phyloP scores from a whole-genome alignment of 1,140 invertebrate species.

The Temnothorax curvispinosus region DNA sequence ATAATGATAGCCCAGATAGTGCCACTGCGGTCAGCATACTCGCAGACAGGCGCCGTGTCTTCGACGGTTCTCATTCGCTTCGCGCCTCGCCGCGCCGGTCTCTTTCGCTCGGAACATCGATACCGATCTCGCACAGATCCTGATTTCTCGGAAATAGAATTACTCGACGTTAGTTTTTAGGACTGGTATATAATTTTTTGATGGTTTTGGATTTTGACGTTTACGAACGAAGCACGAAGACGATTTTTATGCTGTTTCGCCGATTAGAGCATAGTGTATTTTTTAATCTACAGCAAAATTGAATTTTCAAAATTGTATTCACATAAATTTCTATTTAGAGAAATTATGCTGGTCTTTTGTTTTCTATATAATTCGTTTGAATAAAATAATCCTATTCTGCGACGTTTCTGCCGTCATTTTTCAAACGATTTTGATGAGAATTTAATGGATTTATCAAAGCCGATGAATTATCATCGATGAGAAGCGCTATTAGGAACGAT shows the following conservation, averaged over 20 bases:
- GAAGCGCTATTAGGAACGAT: constrained; percentile 38
- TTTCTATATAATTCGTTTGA: background rate
- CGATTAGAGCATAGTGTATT: background rate
- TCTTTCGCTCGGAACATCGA: background rate
- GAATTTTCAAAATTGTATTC: background rate
- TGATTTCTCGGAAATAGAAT: constrained; percentile 1
- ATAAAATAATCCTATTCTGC: background rate
- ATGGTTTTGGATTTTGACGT: background rate
- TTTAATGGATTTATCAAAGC: background rate
- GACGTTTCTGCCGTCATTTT: background rate
- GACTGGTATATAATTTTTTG: constrained; percentile 7
- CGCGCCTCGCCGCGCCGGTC: background rate
- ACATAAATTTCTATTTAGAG: background rate
- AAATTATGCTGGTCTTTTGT: background rate
- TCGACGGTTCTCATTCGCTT: constrained; percentile 80
- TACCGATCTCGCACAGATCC: background rate
- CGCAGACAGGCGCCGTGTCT: constrained; percentile 82
- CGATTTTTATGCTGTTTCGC: background rate
- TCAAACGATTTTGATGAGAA: background rate
- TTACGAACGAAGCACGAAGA: background rate
- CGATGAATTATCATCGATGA: constrained; percentile 23
- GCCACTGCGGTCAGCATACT: constrained; percentile 81
- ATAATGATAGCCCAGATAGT: constrained; percentile 76
- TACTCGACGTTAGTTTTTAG: background rate
- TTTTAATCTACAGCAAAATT: background rate